Conservation (phyloP, 1,140 invertebrate species). For the Zaprionus gabonicus region DNA sequence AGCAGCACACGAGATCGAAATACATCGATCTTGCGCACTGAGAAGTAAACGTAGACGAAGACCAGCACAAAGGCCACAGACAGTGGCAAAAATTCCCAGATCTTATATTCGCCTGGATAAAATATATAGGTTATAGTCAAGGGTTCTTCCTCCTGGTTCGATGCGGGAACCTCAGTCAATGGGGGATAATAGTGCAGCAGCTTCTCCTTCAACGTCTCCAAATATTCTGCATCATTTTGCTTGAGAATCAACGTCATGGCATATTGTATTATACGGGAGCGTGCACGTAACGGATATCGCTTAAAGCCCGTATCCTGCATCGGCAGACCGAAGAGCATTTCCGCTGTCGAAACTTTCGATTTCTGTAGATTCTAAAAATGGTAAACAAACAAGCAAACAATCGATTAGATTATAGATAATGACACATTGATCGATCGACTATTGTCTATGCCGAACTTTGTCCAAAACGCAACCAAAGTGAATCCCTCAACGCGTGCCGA, state of each 20-base stretch:
- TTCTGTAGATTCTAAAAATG: conserved; percentile 88
- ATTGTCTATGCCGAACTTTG: conserved; percentile 8
- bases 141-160: conserved; percentile 29
- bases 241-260: conserved; percentile 95
- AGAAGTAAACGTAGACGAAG: conserved; percentile 97
- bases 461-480: neutral
- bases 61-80: conserved; percentile 93
- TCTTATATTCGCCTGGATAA: conserved; percentile 94
- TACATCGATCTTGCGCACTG: conserved; percentile 96
- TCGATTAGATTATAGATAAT: conserved; percentile 11
- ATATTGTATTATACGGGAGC: conserved; percentile 94
- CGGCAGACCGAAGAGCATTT: conserved; percentile 96
- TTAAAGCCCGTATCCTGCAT: conserved; percentile 95
- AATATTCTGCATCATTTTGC: conserved; percentile 91
- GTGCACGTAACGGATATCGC: conserved; percentile 91
- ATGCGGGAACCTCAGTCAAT: conserved; percentile 12
- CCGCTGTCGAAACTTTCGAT: conserved; percentile 92
- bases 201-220: conserved; percentile 90
- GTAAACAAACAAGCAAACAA: conserved; percentile 25
- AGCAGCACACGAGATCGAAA: conserved; percentile 96
- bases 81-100: conserved; percentile 94
- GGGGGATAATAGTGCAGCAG: conserved; percentile 90
- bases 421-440: conserved; percentile 18
- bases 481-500: conserved; percentile 2
- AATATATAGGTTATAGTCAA: conserved; percentile 89